phyloP scores from a whole-genome alignment of 1,140 invertebrate genomes.

The Leguminivora glycinivorella region DNA sequence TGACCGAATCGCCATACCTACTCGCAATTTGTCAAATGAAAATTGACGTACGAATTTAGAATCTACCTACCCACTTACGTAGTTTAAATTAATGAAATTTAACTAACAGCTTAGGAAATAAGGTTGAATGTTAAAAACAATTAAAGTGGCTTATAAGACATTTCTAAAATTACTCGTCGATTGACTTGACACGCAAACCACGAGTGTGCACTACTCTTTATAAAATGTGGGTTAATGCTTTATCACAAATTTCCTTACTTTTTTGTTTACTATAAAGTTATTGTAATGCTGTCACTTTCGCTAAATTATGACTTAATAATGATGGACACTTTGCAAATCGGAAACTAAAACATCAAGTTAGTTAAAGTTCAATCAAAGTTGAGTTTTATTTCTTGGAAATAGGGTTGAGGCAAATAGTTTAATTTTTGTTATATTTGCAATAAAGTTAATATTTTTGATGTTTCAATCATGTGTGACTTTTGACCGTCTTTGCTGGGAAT shows the following conservation, averaged over 20 bases:
- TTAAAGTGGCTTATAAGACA: not conserved
- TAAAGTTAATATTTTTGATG: not conserved
- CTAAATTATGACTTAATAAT: conserved; percentile 56
- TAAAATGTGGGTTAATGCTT: not conserved
- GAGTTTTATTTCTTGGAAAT: not conserved
- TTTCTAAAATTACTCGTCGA: not conserved
- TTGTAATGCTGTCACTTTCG: conserved; percentile 48
- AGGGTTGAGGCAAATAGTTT: not conserved
- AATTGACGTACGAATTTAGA: conserved; percentile 19
- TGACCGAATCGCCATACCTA: conserved; percentile 11
- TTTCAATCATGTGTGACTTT: conserved; percentile 3
- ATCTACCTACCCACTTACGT: not conserved
- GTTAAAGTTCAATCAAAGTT: not conserved
- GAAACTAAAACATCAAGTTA: not conserved
- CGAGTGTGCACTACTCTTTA: conserved; percentile 2
- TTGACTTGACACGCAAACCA: not conserved
- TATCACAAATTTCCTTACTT: not conserved
- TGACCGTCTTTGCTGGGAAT: not conserved
- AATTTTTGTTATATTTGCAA: not conserved
- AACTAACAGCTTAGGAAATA: not conserved
- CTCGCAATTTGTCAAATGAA: conserved; percentile 18
- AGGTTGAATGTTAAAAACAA: not conserved
- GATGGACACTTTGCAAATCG: conserved; percentile 33
- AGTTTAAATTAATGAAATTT: not conserved
- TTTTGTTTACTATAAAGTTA: not conserved